These are phyloP conservation scores for Bucorvus abyssinicus DNA, from an alignment of 2,797 vertebrate species.

Conservation along the genomic window DNA sequence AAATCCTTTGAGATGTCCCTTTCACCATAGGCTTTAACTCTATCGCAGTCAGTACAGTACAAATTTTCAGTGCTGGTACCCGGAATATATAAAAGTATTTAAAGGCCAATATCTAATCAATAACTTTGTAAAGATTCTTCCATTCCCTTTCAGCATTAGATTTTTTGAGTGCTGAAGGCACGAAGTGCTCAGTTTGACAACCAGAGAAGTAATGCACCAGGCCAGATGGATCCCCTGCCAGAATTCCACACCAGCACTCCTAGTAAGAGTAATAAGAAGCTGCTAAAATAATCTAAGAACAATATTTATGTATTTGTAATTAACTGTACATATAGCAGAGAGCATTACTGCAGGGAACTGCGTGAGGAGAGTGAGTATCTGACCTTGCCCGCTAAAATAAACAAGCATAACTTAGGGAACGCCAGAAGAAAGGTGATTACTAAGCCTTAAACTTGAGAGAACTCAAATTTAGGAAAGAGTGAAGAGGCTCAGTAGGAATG, in stretches of 20 bases:
- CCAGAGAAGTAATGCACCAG: neutral
- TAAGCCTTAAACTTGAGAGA: neutral
- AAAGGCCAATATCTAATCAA: neutral
- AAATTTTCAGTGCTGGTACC: neutral
- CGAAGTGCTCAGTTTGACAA: neutral
- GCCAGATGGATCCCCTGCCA: neutral
- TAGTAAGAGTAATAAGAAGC: neutral
- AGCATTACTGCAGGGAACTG: neutral
- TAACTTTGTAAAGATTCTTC: neutral
- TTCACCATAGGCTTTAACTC: neutral
- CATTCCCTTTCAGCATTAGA: neutral
- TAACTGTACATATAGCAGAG: neutral
- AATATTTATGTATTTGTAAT: neutral
- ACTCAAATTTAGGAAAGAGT: neutral
- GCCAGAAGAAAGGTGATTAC: neutral
- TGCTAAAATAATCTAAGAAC: neutral
- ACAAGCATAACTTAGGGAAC: neutral
- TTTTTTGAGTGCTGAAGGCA: neutral
- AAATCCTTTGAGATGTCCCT: conserved; percentile 32
- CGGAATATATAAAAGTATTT: neutral
- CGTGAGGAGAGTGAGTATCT: neutral
- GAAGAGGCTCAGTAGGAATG: neutral
- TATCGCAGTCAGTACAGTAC: neutral
- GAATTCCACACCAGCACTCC: neutral
- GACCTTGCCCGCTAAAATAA: neutral